Conservation (phyloP, 1,140 invertebrate species). For the Trichonephila inaurata region DNA sequence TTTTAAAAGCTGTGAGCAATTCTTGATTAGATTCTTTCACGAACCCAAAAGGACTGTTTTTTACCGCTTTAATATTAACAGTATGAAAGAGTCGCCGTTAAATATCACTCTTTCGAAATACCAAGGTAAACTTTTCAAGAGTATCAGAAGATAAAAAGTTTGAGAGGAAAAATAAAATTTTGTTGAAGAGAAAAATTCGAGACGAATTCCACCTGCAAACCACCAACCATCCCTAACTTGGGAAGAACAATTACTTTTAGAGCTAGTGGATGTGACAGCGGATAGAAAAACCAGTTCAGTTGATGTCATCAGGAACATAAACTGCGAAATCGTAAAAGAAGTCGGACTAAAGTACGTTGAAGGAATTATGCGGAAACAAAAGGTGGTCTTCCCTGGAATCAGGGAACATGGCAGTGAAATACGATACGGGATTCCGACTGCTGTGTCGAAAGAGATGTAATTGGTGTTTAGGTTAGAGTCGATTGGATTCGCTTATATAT, state of each 20-base stretch:
- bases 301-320: conserved; percentile 36
- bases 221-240: neutral
- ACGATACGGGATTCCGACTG: neutral
- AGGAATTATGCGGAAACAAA: conserved; percentile 32
- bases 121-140: neutral
- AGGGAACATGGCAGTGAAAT: conserved; percentile 9
- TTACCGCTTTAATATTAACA: too few relatives aligned
- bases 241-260: neutral
- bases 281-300: conserved; percentile 22
- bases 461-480: neutral
- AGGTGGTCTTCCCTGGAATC: neutral
- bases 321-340: conserved; percentile 30
- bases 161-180: neutral
- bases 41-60: too few relatives aligned
- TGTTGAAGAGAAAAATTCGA: neutral
- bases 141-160: neutral
- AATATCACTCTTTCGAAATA: neutral
- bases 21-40: too few relatives aligned
- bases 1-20: too few relatives aligned
- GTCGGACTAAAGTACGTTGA: neutral
- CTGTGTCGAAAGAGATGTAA: conserved; percentile 35
- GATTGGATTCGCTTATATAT: neutral
- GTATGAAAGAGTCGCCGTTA: neutral
- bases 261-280: neutral
- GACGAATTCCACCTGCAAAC: conserved; percentile 15